Conservation (phyloP, 2,797 vertebrate species). For the Aplochiton taeniatus region DNA sequence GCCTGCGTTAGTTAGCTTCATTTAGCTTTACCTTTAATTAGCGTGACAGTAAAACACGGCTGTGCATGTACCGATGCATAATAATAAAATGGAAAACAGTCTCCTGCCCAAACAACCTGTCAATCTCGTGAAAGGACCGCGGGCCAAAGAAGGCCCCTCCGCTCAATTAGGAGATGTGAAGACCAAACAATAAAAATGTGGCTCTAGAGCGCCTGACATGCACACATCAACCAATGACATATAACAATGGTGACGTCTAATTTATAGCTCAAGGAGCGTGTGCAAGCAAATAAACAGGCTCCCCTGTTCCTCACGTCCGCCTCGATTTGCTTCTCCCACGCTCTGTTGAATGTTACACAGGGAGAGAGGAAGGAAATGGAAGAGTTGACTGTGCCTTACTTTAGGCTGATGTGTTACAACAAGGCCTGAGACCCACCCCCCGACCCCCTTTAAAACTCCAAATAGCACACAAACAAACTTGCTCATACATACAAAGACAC, state of each 20-base stretch:
- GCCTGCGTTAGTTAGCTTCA: too few relatives aligned
- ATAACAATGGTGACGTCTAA: constrained; percentile 76
- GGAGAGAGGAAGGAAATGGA: constrained; percentile 26
- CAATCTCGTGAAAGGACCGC: constrained; percentile 54
- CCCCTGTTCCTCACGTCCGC: constrained; percentile 58
- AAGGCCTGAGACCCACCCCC: constrained; percentile 28
- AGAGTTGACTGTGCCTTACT: constrained; percentile 57
- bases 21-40: too few relatives aligned
- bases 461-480: background rate
- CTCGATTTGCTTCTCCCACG: constrained; percentile 72
- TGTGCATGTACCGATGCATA: background rate
- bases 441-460: constrained; percentile 1
- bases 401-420: constrained; percentile 65
- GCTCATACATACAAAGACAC: background rate
- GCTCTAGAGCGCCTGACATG: constrained; percentile 50
- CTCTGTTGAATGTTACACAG: constrained; percentile 35
- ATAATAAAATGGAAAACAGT: constrained; percentile 19
- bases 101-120: constrained; percentile 50
- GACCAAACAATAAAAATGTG: constrained; percentile 71
- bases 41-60: too few relatives aligned
- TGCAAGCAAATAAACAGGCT: constrained; percentile 80
- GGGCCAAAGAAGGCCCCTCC: constrained; percentile 45
- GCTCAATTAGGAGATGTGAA: constrained; percentile 67
- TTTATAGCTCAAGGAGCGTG: constrained; percentile 74
- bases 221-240: constrained; percentile 64